phyloP scores from a whole-genome alignment of 2,113 vertebrate species.

The Semnopithecus entellus region DNA sequence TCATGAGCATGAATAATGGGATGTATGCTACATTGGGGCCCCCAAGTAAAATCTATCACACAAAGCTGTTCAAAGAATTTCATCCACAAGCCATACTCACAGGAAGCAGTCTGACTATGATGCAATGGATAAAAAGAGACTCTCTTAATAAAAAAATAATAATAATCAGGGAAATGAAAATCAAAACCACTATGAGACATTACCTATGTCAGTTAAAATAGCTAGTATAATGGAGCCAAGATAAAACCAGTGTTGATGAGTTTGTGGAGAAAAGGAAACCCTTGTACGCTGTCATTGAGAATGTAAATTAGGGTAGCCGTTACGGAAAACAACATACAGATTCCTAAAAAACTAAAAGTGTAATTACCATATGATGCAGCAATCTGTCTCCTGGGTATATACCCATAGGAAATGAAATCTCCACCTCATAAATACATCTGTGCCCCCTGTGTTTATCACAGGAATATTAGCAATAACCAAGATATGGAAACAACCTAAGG shows the following conservation, averaged over 20 bases:
- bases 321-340: background rate
- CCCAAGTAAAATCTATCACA: background rate
- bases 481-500: background rate
- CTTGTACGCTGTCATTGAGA: background rate
- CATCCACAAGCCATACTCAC: rapidly evolving
- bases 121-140: background rate
- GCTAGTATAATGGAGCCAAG: background rate
- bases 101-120: background rate
- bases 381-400: background rate
- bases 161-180: background rate
- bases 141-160: background rate
- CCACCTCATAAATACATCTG: background rate
- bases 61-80: background rate
- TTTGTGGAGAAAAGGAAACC: background rate
- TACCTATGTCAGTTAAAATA: background rate
- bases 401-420: background rate
- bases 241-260: background rate
- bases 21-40: background rate
- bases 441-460: background rate
- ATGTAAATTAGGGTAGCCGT: background rate
- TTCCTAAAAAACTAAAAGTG: background rate
- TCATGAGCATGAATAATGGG: background rate
- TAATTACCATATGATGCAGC: background rate
- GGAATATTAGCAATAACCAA: background rate
- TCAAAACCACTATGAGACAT: background rate